Percentiles rank a stretch among this genome's conserved stretches.
Evolutionary conservation across 2,888 invertebrate genomes (phyloP).

Genomic region (Micropterix aruncella): DNA sequence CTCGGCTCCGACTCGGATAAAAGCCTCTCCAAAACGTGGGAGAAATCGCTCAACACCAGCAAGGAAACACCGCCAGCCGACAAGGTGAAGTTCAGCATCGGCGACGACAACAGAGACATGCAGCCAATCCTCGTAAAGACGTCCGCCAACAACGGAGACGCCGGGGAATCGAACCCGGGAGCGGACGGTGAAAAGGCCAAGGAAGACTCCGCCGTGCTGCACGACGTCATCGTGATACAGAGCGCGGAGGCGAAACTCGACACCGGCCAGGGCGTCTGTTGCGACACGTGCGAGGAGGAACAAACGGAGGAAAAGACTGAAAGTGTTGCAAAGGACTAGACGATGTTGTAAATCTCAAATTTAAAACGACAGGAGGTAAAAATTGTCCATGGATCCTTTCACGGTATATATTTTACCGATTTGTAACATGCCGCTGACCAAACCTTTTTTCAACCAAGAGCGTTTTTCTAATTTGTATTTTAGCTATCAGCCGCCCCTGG

Average conservation of each 20-base stretch:
- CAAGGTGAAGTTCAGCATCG: conserved; percentile 21
- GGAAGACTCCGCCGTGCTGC: conserved; percentile 6
- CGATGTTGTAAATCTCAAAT: no score
- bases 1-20: conserved; percentile 15
- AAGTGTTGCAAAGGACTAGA: no score
- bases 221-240: conserved; percentile 15
- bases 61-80: conserved; percentile 17
- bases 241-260: conserved; percentile 16
- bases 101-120: conserved; percentile 19
- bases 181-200: conserved; percentile 18
- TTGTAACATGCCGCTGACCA: no score
- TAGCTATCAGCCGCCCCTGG: no score
- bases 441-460: no score
- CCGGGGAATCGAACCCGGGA: conserved; percentile 14
- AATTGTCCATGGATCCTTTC: no score
- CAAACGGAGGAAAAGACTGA: no score
- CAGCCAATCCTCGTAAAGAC: conserved; percentile 21
- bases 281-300: not conserved
- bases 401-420: no score
- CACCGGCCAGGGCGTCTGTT: conserved; percentile 5
- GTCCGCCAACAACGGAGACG: conserved; percentile 28
- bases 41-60: conserved; percentile 16
- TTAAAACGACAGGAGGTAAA: no score
- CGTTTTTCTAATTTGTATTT: no score
- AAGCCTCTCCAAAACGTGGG: conserved; percentile 13